Evolutionary conservation across 2,113 vertebrate genomes (phyloP), one percentile per base, ranked within the genome.

Genomic region (Heterochromis multidens): DNA sequence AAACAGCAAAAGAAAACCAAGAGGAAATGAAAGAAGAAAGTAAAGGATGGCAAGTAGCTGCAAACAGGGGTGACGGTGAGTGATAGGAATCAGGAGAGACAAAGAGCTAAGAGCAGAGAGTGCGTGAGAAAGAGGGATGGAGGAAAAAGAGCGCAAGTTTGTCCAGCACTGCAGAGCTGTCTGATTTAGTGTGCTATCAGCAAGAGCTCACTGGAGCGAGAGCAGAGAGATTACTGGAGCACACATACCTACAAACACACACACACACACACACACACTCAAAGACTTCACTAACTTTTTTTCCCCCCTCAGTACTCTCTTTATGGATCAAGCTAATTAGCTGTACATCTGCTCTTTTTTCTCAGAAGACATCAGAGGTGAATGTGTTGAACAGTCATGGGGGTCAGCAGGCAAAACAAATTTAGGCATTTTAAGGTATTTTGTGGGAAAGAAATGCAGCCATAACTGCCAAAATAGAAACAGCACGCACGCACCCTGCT

Each of bases 171-270:
- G 94, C 91, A 46, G 93, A 85, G 81, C 90, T 88, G 91, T 94
- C 91, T 92, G 92, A 95, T 94, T 93, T 94, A 94, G 78, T 93
- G 94, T 89, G 59, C 72, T 81, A 88, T 93, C 90, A 86, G 92
- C 86, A 62, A 13, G 91, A 82, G 87, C 86, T 91, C 92, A 91
- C 59, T 92, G 85, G 85, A 93, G 93, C 93, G 80, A 90, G 87
- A 90, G 81, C 81, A 59, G 29, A 82, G 31, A 82, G 88, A 89
- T 91, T 86, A 91, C 86, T 86, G 83, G 80, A 87, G 86, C 91
- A 80, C 87, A 87, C 63, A 80, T 2, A 80, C 33, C 6, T 74
- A 46, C 7, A 63, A 6, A 79, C 31, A 65, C 43, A 46, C 17
- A 27, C n/a, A 60, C 72, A 67, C 19, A 5, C 7, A 23, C 59